These are phyloP conservation scores for Drosophila meridiana DNA, from an alignment of 2,888 invertebrate genomes.

Conservation along the genomic window DNA sequence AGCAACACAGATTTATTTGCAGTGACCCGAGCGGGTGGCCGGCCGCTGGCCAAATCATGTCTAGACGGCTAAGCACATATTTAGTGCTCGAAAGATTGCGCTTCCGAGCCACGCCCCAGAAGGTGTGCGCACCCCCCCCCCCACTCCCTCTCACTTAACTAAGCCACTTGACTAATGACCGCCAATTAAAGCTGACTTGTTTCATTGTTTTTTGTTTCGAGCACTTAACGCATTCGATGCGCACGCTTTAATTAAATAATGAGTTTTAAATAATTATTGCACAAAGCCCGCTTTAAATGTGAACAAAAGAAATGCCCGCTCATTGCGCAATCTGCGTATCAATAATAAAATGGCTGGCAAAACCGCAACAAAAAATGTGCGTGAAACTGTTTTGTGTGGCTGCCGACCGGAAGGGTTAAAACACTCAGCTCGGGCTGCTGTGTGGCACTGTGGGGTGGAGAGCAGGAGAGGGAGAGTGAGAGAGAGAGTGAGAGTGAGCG, in stretches of 20 bases:
- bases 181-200: conserved; percentile 51
- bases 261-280: conserved; percentile 33
- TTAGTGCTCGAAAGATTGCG: conserved; percentile 27
- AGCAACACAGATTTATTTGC: conserved; percentile 71
- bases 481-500: not conserved
- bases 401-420: conserved; percentile 20
- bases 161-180: conserved; percentile 37
- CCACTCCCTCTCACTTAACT: not conserved
- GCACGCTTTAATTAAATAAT: conserved; percentile 57
- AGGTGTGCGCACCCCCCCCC: conserved; percentile 1
- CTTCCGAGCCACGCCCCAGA: not conserved
- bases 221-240: conserved; percentile 19
- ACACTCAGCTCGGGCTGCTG: not conserved
- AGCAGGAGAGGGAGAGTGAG: too few species aligned
- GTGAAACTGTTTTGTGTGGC: conserved; percentile 27
- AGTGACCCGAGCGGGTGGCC: conserved; percentile 23
- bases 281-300: conserved; percentile 4
- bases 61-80: conserved; percentile 68
- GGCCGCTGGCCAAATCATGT: conserved; percentile 64
- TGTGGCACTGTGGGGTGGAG: not conserved
- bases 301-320: not conserved
- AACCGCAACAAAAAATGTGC: conserved; percentile 45
- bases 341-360: conserved; percentile 42
- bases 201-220: conserved; percentile 31
- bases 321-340: conserved; percentile 34